phyloP scores from a whole-genome alignment of 2,113 vertebrate genomes.

The Phrynocephalus versicolor region DNA sequence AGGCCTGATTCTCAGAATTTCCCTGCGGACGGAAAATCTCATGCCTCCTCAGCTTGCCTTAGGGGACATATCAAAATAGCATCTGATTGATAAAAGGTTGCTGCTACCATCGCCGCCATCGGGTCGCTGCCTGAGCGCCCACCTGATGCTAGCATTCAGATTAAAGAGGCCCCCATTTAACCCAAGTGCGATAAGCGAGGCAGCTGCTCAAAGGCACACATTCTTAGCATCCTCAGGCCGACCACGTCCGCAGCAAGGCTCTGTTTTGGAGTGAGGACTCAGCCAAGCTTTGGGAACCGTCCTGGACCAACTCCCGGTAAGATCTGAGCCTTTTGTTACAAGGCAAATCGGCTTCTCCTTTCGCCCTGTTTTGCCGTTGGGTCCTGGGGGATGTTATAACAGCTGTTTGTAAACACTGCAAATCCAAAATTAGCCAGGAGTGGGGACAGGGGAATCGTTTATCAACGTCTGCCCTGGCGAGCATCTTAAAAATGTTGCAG shows the following conservation, averaged over 20 bases:
- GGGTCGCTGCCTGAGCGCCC: background rate
- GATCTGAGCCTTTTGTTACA: conserved; percentile 41
- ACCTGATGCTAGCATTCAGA: background rate
- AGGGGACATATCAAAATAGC: background rate
- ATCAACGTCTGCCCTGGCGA: conserved; percentile 50
- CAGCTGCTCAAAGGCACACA: conserved; percentile 32
- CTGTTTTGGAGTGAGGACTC: conserved; percentile 29
- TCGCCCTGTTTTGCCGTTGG: conserved; percentile 4
- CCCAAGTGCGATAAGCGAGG: background rate
- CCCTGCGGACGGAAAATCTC: conserved; percentile 7
- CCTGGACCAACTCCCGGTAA: conserved; percentile 59
- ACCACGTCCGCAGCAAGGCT: conserved; percentile 38
- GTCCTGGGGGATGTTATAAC: conserved; percentile 61
- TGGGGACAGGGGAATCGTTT: conserved; percentile 31
- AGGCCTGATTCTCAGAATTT: background rate
- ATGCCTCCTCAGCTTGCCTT: background rate
- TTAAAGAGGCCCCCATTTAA: background rate
- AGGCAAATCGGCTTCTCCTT: conserved; percentile 19
- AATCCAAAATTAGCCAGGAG: conserved; percentile 55
- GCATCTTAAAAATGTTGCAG: conserved; percentile 52
- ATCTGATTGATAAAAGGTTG: background rate
- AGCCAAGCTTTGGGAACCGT: conserved; percentile 45
- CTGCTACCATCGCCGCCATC: background rate
- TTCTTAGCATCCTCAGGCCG: conserved; percentile 34
- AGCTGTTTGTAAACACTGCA: conserved; percentile 70